phyloP scores from a whole-genome alignment of 2,113 vertebrate genomes.

The Gasterosteus nipponicus region DNA sequence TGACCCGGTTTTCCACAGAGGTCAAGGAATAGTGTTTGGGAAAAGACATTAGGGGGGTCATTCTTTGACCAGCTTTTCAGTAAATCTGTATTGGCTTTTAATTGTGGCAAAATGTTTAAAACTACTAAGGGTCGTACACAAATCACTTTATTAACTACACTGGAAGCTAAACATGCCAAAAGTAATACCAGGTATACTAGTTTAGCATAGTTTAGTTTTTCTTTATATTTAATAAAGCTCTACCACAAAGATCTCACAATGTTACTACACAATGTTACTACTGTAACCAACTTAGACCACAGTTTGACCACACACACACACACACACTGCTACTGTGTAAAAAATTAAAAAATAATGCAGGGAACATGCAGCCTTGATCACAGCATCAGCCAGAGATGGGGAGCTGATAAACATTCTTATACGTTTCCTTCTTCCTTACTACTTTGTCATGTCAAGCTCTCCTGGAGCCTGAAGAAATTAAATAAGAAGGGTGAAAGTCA shows the following conservation, averaged over 20 bases:
- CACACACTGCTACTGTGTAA: slow-evolving; percentile 35
- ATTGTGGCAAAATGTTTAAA: no score
- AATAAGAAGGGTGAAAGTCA: slow-evolving; percentile 39
- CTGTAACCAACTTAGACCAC: background rate
- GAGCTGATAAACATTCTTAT: slow-evolving; percentile 57
- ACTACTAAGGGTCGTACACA: no score
- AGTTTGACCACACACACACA: no score
- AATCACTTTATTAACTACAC: background rate
- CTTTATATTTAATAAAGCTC: background rate
- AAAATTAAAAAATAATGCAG: slow-evolving; percentile 65
- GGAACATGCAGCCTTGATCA: slow-evolving; percentile 49
- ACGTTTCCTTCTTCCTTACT: slow-evolving; percentile 30
- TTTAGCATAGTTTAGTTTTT: no score
- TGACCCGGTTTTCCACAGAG: no score
- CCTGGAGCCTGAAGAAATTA: slow-evolving; percentile 43
- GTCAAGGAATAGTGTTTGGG: no score
- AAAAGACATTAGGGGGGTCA: no score
- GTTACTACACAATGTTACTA: background rate
- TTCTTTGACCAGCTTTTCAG: no score
- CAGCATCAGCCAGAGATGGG: slow-evolving; percentile 41
- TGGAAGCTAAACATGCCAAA: background rate
- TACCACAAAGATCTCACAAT: background rate
- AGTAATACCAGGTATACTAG: background rate
- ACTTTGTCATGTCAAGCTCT: slow-evolving; percentile 32
- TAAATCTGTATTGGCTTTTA: no score